Evolutionary conservation across 1,140 invertebrate species (phyloP), one percentile per base, ranked within the genome.

Genomic region (Eulimnadia texana): DNA sequence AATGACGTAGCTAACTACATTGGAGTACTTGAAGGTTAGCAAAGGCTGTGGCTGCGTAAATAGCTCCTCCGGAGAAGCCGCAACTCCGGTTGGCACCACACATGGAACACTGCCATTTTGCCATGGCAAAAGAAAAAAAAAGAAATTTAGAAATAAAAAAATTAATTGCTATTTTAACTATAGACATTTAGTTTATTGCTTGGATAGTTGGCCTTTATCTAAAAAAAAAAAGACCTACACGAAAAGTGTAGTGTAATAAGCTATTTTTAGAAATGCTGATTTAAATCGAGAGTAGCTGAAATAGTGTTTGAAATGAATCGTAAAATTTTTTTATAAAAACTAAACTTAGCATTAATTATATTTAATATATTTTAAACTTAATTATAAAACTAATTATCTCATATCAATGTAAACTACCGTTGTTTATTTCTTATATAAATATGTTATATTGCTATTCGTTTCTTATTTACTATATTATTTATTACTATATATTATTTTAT

Each of bases 31-130:
- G 29, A 66, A 58, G 10, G 69, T 63, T 13, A 68, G 51, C 11
- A 74, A 62, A 29, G 64, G 64, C 23, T 64, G 64, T 20, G 76
- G 73, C 22, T 65, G 25, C 13, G 65, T 65, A 0, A 71, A 47
- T 1, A 74, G 23, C 60, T 79, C 77, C 59, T 75, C 60, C 2
- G 70, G 67, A 60, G 72, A 73, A 20, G 65, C 62, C n/a, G 72
- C 69, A 55, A 76, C 65, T 11, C 66, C 74, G 9, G 68, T 64
- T 49, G 77, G 77, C 33, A 77, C 73, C 20, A 63, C 60, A 16
- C 71, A 67, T 3, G 72, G 69, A 65, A 69, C 65, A 16, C 70
- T 74, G 52, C 19, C n/a, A n/a, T n/a, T n/a, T n/a, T n/a, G n/a
- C n/a, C n/a, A n/a, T n/a, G n/a, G n/a, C n/a, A n/a, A n/a, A n/a